These are phyloP conservation scores for Creontiades dilutus DNA, from an alignment of 2,888 invertebrate genomes.

Conservation along the genomic window DNA sequence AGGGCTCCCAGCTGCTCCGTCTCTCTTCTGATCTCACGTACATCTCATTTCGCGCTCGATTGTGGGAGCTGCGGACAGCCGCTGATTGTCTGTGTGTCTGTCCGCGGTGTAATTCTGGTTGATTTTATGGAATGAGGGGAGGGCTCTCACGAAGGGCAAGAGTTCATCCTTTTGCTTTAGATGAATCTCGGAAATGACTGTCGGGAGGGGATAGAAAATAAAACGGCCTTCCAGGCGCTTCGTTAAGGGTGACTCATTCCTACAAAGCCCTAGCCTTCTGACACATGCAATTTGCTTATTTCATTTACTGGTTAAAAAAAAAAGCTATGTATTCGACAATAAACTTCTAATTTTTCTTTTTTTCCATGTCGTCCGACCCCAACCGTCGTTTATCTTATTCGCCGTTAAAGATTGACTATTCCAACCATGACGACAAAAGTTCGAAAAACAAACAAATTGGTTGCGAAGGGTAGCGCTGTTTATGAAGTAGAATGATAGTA, in stretches of 20 bases:
- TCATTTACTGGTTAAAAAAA: too few relatives aligned
- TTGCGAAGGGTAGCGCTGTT: too few relatives aligned
- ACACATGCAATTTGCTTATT: neutral
- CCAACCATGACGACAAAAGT: too few relatives aligned
- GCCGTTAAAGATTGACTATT: too few relatives aligned
- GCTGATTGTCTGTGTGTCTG: slow-evolving; percentile 17
- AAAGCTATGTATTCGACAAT: too few relatives aligned
- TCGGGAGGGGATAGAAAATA: neutral
- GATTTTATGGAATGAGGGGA: neutral
- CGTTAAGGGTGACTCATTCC: neutral
- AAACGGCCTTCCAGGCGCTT: neutral
- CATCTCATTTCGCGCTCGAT: slow-evolving; percentile 30
- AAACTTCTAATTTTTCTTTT: too few relatives aligned
- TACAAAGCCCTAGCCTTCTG: neutral
- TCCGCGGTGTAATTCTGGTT: neutral
- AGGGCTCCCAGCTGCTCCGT: neutral
- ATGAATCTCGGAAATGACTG: slow-evolving; percentile 2
- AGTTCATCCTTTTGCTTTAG: neutral
- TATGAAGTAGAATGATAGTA: too few relatives aligned
- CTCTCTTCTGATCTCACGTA: slow-evolving; percentile 14
- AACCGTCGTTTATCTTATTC: too few relatives aligned
- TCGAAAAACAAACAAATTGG: too few relatives aligned
- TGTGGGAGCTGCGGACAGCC: neutral
- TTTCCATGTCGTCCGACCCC: too few relatives aligned
- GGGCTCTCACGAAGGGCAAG: neutral